These are phyloP conservation scores for Metallyticus violacea DNA, from an alignment of 2,888 invertebrate genomes.

Conservation along the genomic window DNA sequence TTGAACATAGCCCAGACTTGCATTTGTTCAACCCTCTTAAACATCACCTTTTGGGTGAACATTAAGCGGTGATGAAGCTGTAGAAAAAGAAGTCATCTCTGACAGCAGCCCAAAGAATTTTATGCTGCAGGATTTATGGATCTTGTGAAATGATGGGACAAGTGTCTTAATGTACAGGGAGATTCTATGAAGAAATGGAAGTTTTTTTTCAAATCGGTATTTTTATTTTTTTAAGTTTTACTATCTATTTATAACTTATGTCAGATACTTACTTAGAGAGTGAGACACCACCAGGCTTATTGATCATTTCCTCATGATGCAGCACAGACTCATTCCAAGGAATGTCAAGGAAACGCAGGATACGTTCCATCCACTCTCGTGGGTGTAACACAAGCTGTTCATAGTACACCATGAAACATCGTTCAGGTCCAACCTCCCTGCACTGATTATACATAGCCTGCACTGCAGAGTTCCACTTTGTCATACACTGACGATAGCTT, in stretches of 20 bases:
- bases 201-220: no score
- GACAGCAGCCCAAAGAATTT: no score
- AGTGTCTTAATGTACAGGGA: no score
- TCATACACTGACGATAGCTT: slow-evolving; percentile 90
- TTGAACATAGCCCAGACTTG: no score
- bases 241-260: background rate
- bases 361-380: slow-evolving; percentile 79
- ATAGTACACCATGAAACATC: slow-evolving; percentile 91
- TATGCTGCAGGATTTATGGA: no score
- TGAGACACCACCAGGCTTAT: slow-evolving; percentile 90
- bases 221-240: no score
- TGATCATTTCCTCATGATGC: slow-evolving; percentile 96
- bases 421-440: slow-evolving; percentile 68
- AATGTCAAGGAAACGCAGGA: slow-evolving; percentile 83
- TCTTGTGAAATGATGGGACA: no score
- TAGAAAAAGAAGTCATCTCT: no score
- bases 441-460: slow-evolving; percentile 94
- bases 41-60: no score
- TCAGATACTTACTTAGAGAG: slow-evolving; percentile 79
- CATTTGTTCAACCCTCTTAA: no score
- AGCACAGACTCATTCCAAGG: slow-evolving; percentile 95
- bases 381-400: slow-evolving; percentile 97
- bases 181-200: no score
- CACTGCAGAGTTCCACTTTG: slow-evolving; percentile 95
- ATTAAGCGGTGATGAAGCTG: no score